These are phyloP conservation scores for Montipora capitata DNA, from an alignment of 92 coral and sea anemone species.

Conservation along the genomic window DNA sequence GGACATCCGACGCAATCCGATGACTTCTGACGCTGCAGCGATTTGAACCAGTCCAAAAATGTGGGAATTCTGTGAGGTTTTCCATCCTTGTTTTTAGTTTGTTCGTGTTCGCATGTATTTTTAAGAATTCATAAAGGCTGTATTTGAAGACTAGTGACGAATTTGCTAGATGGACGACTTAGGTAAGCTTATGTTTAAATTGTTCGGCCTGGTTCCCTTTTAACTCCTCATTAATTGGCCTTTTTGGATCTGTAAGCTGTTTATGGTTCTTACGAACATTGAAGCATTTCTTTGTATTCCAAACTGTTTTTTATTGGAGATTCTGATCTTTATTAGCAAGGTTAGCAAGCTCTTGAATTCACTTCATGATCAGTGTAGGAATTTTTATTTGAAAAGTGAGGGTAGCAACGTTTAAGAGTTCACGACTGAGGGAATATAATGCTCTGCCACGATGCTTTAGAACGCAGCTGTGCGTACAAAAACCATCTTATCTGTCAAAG, in stretches of 20 bases:
- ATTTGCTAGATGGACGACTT: conserved; percentile 80
- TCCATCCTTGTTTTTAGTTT: not conserved
- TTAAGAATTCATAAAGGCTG: not conserved
- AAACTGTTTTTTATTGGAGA: conserved; percentile 21
- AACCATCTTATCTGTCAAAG: too few species aligned
- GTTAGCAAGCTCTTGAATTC: not conserved
- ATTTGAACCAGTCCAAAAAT: conserved; percentile 2
- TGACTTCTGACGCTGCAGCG: conserved; percentile 32
- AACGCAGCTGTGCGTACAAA: too few species aligned
- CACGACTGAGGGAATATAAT: too few species aligned
- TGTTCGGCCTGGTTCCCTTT: not conserved
- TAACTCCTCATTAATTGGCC: conserved; percentile 11
- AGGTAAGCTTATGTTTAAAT: conserved; percentile 76
- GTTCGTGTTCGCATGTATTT: conserved; percentile 2
- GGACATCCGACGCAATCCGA: conserved; percentile 81
- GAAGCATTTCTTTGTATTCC: not conserved
- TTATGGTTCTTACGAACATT: conserved; percentile 30
- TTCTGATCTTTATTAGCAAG: conserved; percentile 23
- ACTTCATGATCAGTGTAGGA: conserved; percentile 27
- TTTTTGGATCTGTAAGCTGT: not conserved
- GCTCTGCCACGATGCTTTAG: too few species aligned
- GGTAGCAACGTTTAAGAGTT: not conserved
- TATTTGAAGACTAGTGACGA: not conserved
- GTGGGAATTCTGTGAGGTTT: not conserved
- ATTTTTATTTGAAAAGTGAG: conserved; percentile 38